A percentile compares a stretch with the other conserved stretches of the same genome.
Conservation (phyloP, 2,113 vertebrate genomes). For the Eulemur macaco region DNA sequence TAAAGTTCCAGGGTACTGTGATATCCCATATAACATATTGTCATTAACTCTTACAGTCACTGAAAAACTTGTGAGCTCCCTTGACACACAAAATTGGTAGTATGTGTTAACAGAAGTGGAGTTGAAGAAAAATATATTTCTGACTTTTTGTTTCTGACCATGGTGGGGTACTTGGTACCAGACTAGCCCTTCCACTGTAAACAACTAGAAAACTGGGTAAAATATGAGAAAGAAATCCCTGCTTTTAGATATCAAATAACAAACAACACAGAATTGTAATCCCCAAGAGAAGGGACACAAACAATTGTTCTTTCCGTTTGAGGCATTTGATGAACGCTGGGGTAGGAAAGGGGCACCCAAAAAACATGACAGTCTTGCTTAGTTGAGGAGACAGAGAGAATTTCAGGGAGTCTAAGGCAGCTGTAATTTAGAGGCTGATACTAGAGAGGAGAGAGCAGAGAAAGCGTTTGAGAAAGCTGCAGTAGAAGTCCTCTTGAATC, state of each 20-base stretch:
- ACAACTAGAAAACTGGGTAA: background rate
- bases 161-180: background rate
- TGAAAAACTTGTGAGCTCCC: background rate
- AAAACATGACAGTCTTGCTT: background rate
- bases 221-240: background rate
- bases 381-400: background rate
- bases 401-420: background rate
- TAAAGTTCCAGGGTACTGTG: background rate
- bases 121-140: background rate
- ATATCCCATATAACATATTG: background rate
- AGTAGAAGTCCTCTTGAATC: background rate
- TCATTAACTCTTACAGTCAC: background rate
- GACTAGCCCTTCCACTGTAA: background rate
- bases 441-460: background rate
- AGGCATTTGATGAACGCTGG: background rate
- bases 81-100: background rate
- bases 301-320: background rate
- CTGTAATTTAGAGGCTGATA: background rate
- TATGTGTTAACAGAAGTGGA: background rate
- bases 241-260: background rate
- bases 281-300: background rate
- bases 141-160: background rate
- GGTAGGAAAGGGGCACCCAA: background rate
- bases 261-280: background rate
- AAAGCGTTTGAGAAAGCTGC: background rate